phyloP scores from a whole-genome alignment of 2,888 invertebrate species.

The Ormyrus rosae region DNA sequence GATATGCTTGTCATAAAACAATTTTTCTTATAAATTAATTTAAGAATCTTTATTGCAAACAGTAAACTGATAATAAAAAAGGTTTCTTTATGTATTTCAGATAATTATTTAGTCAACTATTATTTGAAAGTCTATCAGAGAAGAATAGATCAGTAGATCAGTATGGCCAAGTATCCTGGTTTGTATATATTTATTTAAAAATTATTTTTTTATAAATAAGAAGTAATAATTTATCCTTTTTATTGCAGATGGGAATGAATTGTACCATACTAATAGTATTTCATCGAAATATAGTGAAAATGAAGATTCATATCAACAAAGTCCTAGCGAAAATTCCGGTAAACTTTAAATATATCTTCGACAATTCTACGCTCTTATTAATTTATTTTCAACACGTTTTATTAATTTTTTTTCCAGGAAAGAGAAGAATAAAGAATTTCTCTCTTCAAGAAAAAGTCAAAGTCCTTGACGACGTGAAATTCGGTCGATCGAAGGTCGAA shows the following conservation, averaged over 20 bases:
- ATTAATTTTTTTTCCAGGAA: conserved; percentile 18
- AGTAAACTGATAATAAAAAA: too few relatives aligned
- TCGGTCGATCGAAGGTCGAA: conserved; percentile 44
- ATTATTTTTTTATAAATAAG: not conserved
- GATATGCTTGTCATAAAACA: not conserved
- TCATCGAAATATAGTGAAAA: not conserved
- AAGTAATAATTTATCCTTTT: not conserved
- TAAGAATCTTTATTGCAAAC: too few relatives aligned
- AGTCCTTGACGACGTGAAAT: conserved; percentile 43
- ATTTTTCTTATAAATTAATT: not conserved
- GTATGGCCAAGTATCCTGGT: conserved; percentile 41
- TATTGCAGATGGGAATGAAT: conserved; percentile 28
- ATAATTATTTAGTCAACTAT: conserved; percentile 16
- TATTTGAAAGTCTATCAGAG: not conserved
- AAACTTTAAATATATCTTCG: not conserved
- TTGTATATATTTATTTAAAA: not conserved
- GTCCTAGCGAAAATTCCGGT: conserved; percentile 38
- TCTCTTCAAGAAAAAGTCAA: conserved; percentile 49
- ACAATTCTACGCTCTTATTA: not conserved
- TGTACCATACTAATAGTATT: conserved; percentile 20
- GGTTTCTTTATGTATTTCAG: not conserved
- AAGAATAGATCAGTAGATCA: not conserved
- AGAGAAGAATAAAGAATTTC: conserved; percentile 47
- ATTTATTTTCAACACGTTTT: not conserved
- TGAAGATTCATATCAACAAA: not conserved